Conservation (phyloP, 1,140 invertebrate species). For the Sycophila sp. region DNA sequence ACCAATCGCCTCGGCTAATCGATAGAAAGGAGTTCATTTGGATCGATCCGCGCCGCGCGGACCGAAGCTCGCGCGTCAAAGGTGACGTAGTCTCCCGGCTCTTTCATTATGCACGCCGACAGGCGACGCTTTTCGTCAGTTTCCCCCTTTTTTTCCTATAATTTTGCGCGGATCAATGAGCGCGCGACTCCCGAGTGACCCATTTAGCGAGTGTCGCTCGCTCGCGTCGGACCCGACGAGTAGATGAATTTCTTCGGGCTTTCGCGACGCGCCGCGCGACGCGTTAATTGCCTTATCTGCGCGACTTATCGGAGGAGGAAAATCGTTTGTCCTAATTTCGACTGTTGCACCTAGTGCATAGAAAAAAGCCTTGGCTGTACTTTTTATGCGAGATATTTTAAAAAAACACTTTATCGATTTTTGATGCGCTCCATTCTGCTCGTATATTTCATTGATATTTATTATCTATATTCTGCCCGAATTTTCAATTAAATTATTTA, state of each 20-base stretch:
- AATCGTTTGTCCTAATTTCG: not conserved
- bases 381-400: not conserved
- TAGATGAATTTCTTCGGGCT: too few relatives aligned
- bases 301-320: not conserved
- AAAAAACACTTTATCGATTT: too few relatives aligned
- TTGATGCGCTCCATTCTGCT: too few relatives aligned
- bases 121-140: not conserved
- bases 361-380: not conserved
- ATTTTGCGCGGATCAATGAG: too few relatives aligned
- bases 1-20: conserved; percentile 48
- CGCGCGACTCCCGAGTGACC: too few relatives aligned
- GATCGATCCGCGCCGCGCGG: conserved; percentile 36
- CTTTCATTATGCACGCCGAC: conserved; percentile 3
- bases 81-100: conserved; percentile 6
- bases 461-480: too few relatives aligned
- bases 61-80: not conserved
- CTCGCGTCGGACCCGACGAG: too few relatives aligned
- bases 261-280: not conserved
- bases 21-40: conserved; percentile 41
- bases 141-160: not conserved
- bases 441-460: too few relatives aligned
- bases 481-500: too few relatives aligned
- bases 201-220: too few relatives aligned
- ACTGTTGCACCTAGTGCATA: too few relatives aligned
- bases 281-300: not conserved